Conservation (phyloP, 2,113 vertebrate species). For the Ancistrus triradiatus region DNA sequence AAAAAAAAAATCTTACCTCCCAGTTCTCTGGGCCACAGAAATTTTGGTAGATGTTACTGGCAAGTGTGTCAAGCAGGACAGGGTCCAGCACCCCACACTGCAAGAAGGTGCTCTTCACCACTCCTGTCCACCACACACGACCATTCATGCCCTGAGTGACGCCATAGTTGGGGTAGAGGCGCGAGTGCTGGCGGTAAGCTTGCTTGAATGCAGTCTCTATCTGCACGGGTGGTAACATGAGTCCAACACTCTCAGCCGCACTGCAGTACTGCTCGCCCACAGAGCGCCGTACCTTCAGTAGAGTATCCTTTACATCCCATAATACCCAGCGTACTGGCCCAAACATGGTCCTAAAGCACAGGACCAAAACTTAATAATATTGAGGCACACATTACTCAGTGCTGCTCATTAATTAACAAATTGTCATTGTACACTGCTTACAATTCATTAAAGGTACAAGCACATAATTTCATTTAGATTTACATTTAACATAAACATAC, state of each 20-base stretch:
- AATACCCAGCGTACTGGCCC: constrained; percentile 74
- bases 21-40: constrained; percentile 73
- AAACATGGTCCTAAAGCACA: constrained; percentile 51
- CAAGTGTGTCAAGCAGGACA: constrained; percentile 57
- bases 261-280: constrained; percentile 79
- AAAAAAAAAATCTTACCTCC: constrained; percentile 78
- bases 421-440: no score
- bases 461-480: no score
- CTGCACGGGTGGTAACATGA: constrained; percentile 62
- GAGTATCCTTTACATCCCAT: constrained; percentile 90
- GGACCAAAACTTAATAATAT: background rate
- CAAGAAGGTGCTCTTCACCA: constrained; percentile 76
- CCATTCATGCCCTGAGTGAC: constrained; percentile 71
- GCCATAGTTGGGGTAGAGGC: constrained; percentile 83
- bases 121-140: constrained; percentile 77
- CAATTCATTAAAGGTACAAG: no score
- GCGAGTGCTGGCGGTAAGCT: constrained; percentile 62
- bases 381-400: no score
- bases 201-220: constrained; percentile 69
- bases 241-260: constrained; percentile 68
- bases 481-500: no score
- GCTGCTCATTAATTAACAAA: no score
- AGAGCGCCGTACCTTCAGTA: constrained; percentile 77
- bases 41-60: constrained; percentile 75
- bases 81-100: constrained; percentile 69